Conservation (phyloP, 2,888 invertebrate species). For the Drepanosiphum platanoidis region DNA sequence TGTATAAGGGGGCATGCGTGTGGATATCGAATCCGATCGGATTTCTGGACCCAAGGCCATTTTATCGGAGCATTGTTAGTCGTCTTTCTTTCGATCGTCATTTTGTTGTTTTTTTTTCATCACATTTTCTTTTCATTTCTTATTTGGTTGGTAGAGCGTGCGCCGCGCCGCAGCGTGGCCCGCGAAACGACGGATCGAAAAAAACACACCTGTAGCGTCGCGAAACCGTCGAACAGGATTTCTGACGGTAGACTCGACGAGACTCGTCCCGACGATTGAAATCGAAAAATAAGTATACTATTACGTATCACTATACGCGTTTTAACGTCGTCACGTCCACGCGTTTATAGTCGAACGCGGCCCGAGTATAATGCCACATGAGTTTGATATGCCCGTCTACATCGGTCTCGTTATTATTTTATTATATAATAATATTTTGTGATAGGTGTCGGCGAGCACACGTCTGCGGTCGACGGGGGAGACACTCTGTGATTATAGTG, state of each 20-base stretch:
- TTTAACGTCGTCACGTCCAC: too few species aligned
- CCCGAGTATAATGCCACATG: too few species aligned
- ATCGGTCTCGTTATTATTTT: background rate
- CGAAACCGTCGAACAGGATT: too few species aligned
- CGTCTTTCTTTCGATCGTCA: constrained; percentile 14
- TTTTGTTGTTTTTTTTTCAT: background rate
- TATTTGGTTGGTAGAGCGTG: background rate
- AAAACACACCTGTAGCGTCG: too few species aligned
- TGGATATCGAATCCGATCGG: constrained; percentile 13
- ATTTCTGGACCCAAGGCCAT: constrained; percentile 53
- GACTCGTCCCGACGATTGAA: too few species aligned
- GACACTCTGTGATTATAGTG: constrained; percentile 34
- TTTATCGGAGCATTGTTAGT: constrained; percentile 27
- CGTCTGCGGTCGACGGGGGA: constrained; percentile 23
- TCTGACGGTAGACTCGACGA: too few species aligned
- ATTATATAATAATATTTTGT: background rate
- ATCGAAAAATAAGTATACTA: too few species aligned
- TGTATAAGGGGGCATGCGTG: constrained; percentile 30
- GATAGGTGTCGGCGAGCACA: constrained; percentile 4
- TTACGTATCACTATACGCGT: too few species aligned
- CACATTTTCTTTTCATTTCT: constrained; percentile 10
- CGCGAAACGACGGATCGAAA: too few species aligned
- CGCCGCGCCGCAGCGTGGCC: too few species aligned
- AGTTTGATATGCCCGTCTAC: too few species aligned
- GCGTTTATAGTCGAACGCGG: too few species aligned